Conservation (phyloP, 2,888 invertebrate genomes). For the Encarsia formosa region DNA sequence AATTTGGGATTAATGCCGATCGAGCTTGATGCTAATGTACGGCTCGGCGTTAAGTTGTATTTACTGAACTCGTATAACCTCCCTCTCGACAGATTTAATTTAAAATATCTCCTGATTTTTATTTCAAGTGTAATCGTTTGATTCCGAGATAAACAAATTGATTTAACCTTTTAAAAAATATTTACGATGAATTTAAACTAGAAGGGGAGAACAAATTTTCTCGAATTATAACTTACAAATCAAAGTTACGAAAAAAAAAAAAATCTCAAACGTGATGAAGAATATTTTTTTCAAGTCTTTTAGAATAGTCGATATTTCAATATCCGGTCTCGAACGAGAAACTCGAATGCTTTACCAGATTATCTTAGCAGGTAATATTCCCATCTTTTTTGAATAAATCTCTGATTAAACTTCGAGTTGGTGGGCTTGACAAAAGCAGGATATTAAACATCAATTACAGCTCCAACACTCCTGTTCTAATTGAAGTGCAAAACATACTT, state of each 20-base stretch:
- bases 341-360: background rate
- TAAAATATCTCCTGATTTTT: no score
- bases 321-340: slow-evolving; percentile 9
- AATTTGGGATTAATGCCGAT: slow-evolving; percentile 6
- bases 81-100: background rate
- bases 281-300: background rate
- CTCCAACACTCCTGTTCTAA: slow-evolving; percentile 20
- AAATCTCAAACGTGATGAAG: background rate
- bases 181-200: background rate
- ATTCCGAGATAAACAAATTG: no score
- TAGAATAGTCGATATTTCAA: slow-evolving; percentile 9
- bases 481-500: slow-evolving; percentile 1
- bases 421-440: slow-evolving; percentile 35
- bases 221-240: background rate
- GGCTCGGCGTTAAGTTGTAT: background rate
- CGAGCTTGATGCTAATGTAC: slow-evolving; percentile 2
- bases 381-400: background rate
- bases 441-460: slow-evolving; percentile 41
- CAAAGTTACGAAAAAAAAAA: background rate
- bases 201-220: background rate
- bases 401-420: slow-evolving; percentile 9
- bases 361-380: background rate
- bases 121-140: no score
- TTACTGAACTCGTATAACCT: no score
- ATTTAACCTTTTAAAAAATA: background rate